Evolutionary conservation across 2,888 invertebrate genomes (phyloP).

Genomic region (Neoscelio sp.): DNA sequence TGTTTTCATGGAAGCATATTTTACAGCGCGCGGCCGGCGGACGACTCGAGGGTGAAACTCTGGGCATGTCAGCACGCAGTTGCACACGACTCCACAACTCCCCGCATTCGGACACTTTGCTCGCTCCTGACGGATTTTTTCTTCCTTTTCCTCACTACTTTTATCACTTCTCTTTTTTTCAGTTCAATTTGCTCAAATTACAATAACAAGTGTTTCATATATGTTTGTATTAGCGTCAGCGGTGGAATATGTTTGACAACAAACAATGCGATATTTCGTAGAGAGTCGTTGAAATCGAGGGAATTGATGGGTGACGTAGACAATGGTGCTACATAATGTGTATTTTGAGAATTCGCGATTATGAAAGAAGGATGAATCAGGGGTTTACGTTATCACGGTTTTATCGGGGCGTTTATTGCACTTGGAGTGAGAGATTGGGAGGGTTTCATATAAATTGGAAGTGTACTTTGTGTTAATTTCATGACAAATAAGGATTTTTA

Average conservation of each 20-base stretch:
- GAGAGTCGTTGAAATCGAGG: slow-evolving; percentile 25
- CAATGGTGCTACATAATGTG: slow-evolving; percentile 15
- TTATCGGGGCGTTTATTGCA: no score
- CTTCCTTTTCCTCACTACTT: neutral
- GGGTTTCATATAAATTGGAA: no score
- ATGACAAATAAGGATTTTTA: no score
- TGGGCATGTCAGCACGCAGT: slow-evolving; percentile 38
- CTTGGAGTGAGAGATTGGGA: no score
- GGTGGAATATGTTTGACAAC: slow-evolving; percentile 28
- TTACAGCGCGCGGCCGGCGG: slow-evolving; percentile 38
- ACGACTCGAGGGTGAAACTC: slow-evolving; percentile 42
- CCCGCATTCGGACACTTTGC: slow-evolving; percentile 34
- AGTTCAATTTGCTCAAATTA: slow-evolving; percentile 11
- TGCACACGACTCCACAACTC: neutral
- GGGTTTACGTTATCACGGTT: slow-evolving; percentile 1
- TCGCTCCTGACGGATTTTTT: slow-evolving; percentile 26
- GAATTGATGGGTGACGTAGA: slow-evolving; percentile 27
- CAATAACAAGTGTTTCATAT: slow-evolving; percentile 15
- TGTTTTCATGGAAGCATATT: slow-evolving; percentile 66
- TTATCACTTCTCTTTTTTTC: neutral
- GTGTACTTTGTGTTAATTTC: no score
- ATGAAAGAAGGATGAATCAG: no score
- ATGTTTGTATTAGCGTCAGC: slow-evolving; percentile 12
- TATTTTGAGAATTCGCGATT: slow-evolving; percentile 25
- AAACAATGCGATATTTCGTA: slow-evolving; percentile 27